These are phyloP conservation scores for Alsophila aescularia DNA, from an alignment of 2,888 invertebrate species.

Conservation along the genomic window DNA sequence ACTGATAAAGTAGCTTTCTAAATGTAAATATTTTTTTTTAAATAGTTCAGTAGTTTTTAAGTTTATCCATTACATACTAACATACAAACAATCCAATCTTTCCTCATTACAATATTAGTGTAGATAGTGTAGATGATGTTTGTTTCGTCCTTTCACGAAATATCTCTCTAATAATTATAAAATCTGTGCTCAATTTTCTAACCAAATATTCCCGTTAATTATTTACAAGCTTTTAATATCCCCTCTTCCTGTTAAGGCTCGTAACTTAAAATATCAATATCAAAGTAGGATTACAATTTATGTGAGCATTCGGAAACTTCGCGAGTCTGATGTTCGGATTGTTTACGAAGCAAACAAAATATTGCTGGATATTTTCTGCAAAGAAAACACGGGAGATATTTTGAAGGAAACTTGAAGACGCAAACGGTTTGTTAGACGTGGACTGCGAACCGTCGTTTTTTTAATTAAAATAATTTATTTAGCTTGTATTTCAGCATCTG, in stretches of 20 bases:
- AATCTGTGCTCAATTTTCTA: conserved; percentile 32
- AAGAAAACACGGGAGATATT: conserved; percentile 40
- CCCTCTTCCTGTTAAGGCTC: not conserved
- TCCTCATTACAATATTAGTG: no score
- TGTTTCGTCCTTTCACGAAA: not conserved
- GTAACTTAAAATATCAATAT: conserved; percentile 31
- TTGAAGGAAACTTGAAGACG: conserved; percentile 5
- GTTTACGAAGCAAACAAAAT: conserved; percentile 49
- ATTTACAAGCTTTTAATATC: conserved; percentile 22
- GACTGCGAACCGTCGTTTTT: not conserved
- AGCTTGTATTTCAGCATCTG: no score
- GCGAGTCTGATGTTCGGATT: conserved; percentile 36
- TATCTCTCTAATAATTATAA: not conserved
- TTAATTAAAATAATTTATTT: not conserved
- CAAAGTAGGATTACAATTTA: conserved; percentile 33
- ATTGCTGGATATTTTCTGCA: conserved; percentile 41
- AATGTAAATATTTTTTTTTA: no score
- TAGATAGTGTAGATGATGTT: no score
- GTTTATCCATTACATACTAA: no score
- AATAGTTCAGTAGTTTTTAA: no score
- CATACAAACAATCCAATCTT: no score
- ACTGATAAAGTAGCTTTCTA: no score
- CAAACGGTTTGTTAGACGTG: not conserved
- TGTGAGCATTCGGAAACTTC: conserved; percentile 33
- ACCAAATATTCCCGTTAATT: conserved; percentile 10